Percentiles rank a stretch among this genome's conserved stretches.
phyloP scores from a whole-genome alignment of 2,797 vertebrate genomes.

The Epinephelus awoara region DNA sequence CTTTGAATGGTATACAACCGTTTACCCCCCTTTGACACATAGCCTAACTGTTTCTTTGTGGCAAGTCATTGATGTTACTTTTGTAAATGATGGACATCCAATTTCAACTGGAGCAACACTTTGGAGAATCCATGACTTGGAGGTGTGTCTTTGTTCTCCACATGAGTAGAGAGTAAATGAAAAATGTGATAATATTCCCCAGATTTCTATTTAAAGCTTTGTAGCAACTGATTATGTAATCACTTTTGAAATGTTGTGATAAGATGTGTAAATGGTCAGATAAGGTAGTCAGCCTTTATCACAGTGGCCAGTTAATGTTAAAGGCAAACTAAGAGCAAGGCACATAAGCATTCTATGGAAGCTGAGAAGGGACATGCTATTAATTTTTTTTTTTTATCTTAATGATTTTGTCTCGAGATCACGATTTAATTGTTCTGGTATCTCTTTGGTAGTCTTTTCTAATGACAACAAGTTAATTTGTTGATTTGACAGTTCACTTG shows the following conservation, averaged over 20 bases:
- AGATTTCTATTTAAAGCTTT: background rate
- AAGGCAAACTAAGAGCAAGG: background rate
- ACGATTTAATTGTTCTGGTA: no score
- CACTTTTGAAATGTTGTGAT: background rate
- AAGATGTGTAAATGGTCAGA: conserved; percentile 1
- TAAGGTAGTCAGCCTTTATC: background rate
- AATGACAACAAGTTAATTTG: no score
- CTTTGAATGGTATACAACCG: background rate
- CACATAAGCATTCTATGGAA: background rate
- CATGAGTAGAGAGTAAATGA: background rate
- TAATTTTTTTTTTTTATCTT: no score
- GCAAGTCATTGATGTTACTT: background rate
- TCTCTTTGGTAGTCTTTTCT: no score
- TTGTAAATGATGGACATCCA: background rate
- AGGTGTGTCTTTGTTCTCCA: background rate
- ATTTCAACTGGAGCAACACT: background rate
- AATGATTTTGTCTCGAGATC: no score
- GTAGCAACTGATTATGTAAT: conserved; percentile 14
- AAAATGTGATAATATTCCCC: background rate
- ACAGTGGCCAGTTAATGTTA: background rate
- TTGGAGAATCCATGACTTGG: background rate
- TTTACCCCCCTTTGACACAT: background rate
- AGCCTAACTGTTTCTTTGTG: background rate
- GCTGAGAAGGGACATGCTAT: no score
- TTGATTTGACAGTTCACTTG: no score